A percentile compares a stretch with the other conserved stretches of the same genome.
These are phyloP conservation scores for Caenorhabditis imperialis DNA, from an alignment of 2,888 invertebrate genomes.

Conservation along the genomic window DNA sequence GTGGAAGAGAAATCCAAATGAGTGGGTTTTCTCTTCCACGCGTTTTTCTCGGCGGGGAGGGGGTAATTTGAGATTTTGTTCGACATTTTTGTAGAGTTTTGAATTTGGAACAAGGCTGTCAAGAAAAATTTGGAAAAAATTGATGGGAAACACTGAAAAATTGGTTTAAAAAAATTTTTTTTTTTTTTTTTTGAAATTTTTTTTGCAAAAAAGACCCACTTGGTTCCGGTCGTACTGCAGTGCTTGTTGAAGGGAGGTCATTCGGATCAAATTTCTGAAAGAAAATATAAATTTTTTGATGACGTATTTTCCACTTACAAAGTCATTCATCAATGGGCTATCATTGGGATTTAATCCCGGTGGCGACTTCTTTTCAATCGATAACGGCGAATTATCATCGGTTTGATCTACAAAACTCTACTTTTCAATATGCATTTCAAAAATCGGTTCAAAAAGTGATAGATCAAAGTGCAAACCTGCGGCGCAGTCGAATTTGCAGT, in stretches of 20 bases:
- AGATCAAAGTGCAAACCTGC: conserved; percentile 5
- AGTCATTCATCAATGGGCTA: conserved; percentile 21
- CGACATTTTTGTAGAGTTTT: no score
- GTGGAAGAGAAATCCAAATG: no score
- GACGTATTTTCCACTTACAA: conserved; percentile 3
- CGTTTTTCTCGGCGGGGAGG: no score
- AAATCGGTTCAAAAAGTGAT: neutral
- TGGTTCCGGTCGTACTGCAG: neutral
- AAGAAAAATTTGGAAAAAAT: no score
- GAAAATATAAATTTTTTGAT: neutral
- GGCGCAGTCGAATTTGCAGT: conserved; percentile 25
- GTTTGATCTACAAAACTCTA: conserved; percentile 14
- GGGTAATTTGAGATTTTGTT: no score
- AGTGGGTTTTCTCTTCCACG: no score
- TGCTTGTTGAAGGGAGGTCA: conserved; percentile 28
- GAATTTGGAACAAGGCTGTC: no score
- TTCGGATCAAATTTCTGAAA: conserved; percentile 23
- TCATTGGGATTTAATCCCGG: conserved; percentile 13
- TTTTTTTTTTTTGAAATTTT: no score
- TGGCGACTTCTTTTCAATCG: conserved; percentile 46
- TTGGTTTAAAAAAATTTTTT: no score
- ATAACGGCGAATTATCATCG: conserved; percentile 39
- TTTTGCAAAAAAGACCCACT: conserved; percentile 8
- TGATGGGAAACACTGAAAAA: no score
- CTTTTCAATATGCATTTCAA: no score